A percentile compares a stretch with the other conserved stretches of the same genome.
Evolutionary conservation across 2,113 vertebrate species (phyloP).

Genomic region (Guaruba guarouba): DNA sequence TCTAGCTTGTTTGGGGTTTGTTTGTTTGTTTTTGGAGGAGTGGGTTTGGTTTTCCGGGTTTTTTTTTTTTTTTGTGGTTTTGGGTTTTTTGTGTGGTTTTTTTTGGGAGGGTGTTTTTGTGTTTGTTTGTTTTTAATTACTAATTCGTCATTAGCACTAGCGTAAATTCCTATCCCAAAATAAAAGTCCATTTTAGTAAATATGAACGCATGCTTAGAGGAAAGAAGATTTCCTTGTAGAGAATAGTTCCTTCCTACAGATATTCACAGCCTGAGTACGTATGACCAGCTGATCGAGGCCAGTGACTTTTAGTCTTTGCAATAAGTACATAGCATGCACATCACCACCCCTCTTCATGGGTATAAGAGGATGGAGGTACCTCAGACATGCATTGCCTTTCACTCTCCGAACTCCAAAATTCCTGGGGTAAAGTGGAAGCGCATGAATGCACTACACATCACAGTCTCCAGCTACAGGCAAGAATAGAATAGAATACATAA

Average conservation of each 20-base stretch:
- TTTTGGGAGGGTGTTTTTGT: too few relatives aligned
- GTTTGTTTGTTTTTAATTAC: background rate
- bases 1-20: background rate
- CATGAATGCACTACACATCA: background rate
- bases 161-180: background rate
- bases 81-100: background rate
- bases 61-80: background rate
- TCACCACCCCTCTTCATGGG: background rate
- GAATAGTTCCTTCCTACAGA: background rate
- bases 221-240: background rate
- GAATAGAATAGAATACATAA: background rate
- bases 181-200: background rate
- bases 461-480: background rate
- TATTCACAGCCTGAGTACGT: background rate
- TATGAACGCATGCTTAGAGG: background rate
- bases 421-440: background rate
- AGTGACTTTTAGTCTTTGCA: background rate
- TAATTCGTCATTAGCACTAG: background rate
- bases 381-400: background rate
- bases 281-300: background rate
- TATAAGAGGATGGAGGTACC: background rate
- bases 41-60: background rate
- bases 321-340: fast-evolving
- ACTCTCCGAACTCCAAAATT: background rate
- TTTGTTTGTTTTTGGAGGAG: background rate